A percentile compares a stretch with the other conserved stretches of the same genome.
Evolutionary conservation across 2,113 vertebrate species (phyloP).

Genomic region (Sinocyclocheilus maitianheensis): DNA sequence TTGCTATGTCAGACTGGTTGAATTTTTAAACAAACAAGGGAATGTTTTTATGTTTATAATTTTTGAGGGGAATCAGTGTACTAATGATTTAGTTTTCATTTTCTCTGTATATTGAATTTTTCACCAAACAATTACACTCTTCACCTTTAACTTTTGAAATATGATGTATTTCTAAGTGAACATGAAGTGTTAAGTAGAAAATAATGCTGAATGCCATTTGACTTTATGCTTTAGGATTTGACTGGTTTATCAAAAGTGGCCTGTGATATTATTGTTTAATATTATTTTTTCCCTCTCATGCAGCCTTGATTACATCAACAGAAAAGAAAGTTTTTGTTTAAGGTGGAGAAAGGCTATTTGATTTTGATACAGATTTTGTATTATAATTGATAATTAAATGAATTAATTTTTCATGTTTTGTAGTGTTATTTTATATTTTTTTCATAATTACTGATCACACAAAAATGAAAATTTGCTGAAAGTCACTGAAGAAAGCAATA

Average conservation of each 20-base stretch:
- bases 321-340: not conserved
- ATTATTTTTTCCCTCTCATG: not conserved
- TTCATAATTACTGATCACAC: no score
- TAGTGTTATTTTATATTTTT: no score
- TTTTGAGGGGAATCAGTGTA: not conserved
- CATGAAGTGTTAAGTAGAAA: not conserved
- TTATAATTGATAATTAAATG: no score
- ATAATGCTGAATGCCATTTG: not conserved
- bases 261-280: not conserved
- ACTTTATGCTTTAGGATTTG: not conserved
- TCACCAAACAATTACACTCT: not conserved
- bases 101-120: not conserved
- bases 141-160: not conserved
- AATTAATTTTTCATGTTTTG: no score
- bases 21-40: not conserved
- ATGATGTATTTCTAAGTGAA: not conserved
- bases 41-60: not conserved
- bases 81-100: not conserved
- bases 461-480: no score
- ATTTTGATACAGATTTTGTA: no score
- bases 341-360: no score
- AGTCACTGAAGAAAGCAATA: no score
- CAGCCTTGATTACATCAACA: not conserved
- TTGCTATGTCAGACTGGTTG: not conserved
- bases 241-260: not conserved